A percentile compares a stretch with the other conserved stretches of the same genome.
Evolutionary conservation across 92 coral and sea anemone genomes (phyloP).

Genomic region (Porites rus): DNA sequence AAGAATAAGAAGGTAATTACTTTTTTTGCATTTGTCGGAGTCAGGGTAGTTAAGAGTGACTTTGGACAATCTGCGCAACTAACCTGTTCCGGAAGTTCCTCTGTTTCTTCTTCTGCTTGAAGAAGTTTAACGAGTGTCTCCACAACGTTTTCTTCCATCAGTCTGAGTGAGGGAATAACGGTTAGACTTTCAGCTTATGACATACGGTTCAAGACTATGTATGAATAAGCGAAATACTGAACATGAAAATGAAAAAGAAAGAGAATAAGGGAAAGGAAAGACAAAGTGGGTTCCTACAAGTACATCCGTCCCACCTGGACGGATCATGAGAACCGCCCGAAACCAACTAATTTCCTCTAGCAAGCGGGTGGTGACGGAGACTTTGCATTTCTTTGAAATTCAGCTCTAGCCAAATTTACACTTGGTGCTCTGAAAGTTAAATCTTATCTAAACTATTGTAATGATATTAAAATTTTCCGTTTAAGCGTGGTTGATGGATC

Average conservation of each 20-base stretch:
- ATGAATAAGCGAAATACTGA: not conserved
- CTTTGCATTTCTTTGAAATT: too few relatives aligned
- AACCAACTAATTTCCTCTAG: too few relatives aligned
- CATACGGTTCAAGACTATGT: not conserved
- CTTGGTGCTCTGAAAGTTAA: too few relatives aligned
- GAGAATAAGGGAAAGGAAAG: not conserved
- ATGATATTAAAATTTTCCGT: too few relatives aligned
- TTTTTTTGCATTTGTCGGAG: too few relatives aligned
- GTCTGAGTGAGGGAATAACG: conserved; percentile 37
- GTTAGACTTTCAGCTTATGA: not conserved
- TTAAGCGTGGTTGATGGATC: too few relatives aligned
- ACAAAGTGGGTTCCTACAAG: not conserved
- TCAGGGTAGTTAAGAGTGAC: not conserved
- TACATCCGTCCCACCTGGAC: not conserved
- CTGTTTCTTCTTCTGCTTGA: conserved; percentile 68
- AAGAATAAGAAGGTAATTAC: too few relatives aligned
- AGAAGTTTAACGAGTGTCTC: conserved; percentile 78
- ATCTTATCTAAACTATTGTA: too few relatives aligned
- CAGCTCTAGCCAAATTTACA: too few relatives aligned
- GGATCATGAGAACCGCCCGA: too few relatives aligned
- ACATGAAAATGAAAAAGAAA: not conserved
- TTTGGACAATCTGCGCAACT: not conserved
- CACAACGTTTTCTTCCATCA: conserved; percentile 69
- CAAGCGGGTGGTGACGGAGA: too few relatives aligned
- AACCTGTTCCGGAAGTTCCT: conserved; percentile 84